Base-by-base conservation (phyloP, 2,888 invertebrate species). In the Agrypnus murinus region DNA sequence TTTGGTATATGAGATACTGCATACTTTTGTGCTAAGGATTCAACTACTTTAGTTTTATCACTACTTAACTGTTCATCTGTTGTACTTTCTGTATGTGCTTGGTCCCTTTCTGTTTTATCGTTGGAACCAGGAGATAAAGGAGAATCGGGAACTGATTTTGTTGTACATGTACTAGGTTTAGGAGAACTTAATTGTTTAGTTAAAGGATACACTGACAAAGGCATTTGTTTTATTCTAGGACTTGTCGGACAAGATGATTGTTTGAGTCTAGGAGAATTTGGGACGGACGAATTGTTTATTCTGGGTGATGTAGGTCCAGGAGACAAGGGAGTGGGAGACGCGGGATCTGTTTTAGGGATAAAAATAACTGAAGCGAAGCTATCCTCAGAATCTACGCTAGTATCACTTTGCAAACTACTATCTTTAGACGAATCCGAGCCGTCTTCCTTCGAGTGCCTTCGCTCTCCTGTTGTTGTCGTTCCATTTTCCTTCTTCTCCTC, bases 351-450 rank as follows among this genome's bases (percentile, higher is more conserved):
- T 86, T 94, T 95, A 65, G 96, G 95, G 79, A 96, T 93, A 82
- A 93, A 96, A 81, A 97, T 96, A 50, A 97, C 96, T 74, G 96
- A 96, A 68, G 96, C 95, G 81, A 96, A 95, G 84, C 95, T 96
- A 81, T 97, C 96, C 84, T 97, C 96, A 0, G 95, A 95, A 84
- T 97, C 97, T 36, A 96, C 94, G 86, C 96, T 96, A 0, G 96
- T 96, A 82, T 97, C 97, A 84, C 96, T 96, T 85, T 96, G 96
- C 69, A 96, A 88, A 83, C 96, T 96, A 83, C 95, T 94, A 79
- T 95, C 95, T 85, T 95, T 95, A 1, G 94, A 94, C 5, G 94
- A 94, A 82, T 95, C 95, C 0, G 96, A 96, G 10, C 95, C 95
- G 79, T 95, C 95, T 84, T 96, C 96, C 75, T 92, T 91, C 0